Evolutionary conservation across 2,113 vertebrate species (phyloP), one percentile per base, ranked within the genome.

Genomic region (Sinocyclocheilus anshuiensis): DNA sequence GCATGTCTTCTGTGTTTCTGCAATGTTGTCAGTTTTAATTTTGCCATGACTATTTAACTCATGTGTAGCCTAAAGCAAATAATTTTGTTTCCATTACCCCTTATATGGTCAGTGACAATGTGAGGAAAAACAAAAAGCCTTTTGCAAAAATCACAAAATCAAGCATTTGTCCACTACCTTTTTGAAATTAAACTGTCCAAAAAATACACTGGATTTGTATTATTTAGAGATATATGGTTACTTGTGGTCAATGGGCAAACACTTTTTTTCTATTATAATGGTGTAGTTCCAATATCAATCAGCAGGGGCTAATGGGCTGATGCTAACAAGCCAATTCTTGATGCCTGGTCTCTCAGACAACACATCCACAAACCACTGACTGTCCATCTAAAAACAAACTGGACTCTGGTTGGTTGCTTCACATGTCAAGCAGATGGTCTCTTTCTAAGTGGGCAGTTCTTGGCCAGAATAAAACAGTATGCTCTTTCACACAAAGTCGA

Each of bases 1-100:
- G 63, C 18, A 36, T 53, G n/a, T 55, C 15, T 74, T 55, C 29
- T 16, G 29, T 74, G 50, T 55, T 72, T 83, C 48, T 55, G 48
- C 57, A 26, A 8, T 15, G 8, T 29, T 81, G 36, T 39, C 50
- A 39, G 69, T n/a, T 83, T 53, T 84, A 57, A 74, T 72, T 72
- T 42, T 36, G 63, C 33, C 29, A 53, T 48, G 36, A 36, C 1
- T 18, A 65, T 22, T 48, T 18, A 53, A 71, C 65, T 53, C 39
- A 39, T 39, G 39, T 39, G 5, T 39, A 39, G 39, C 6, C 39
- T 39, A 39, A 39, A 7, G 39, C 39, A 39, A 39, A 39, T 39
- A 0, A 4, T 71, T 82, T 29, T 29, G 20, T 48, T 71, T 12
- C 18, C 39, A 16, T 11, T 55, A 22, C 3, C 10, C n/a, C 8